Evolutionary conservation across 2,113 vertebrate species (phyloP), one percentile per base, ranked within the genome.

Genomic region (Pseudopipra pipra): DNA sequence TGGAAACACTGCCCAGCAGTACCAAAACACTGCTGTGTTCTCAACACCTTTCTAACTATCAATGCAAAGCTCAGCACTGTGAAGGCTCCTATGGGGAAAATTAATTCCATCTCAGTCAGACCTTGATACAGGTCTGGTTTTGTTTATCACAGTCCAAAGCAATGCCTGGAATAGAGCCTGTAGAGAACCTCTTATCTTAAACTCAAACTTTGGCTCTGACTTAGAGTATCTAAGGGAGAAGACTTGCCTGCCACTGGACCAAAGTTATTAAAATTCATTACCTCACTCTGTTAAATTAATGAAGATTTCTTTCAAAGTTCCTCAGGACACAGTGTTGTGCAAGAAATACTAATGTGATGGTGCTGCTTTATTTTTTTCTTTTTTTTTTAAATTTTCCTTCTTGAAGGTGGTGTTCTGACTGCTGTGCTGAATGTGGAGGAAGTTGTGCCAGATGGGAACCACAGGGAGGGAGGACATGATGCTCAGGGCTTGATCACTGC

Each of bases 261-360:
- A 51, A 75, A 75, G 44, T 43, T 55, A 72, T 79, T 79, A 83
- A 79, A 85, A 85, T 88, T 85, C 35, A 39, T 59, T 85, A 54
- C 30, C 1, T 11, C 8, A 59, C 51, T 72, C 15, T 18, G 30
- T 35, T 82, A 78, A 78, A 56, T 52, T 85, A 90, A 75, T 51
- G 52, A 84, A 81, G 33, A 70, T 65, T 72, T 87, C 27, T 87
- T 35, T 89, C 44, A 56, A 63, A 55, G 27, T 33, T 67, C 33
- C 37, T 87, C 74, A 87, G 28, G 44, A 87, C 35, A 52, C 6
- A 41, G 14, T 39, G 7, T 20, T 81, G 43, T 7, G 4, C 6
- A 61, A 75, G 31, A 93, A 89, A 73, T 67, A 59, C 14, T 67
- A 71, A 94, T 46, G 46, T 46, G 23, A 14, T 47, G 20, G 14